These are phyloP conservation scores for Parauchenoglanis punctatus DNA, from an alignment of 2,797 vertebrate genomes.

Conservation along the genomic window DNA sequence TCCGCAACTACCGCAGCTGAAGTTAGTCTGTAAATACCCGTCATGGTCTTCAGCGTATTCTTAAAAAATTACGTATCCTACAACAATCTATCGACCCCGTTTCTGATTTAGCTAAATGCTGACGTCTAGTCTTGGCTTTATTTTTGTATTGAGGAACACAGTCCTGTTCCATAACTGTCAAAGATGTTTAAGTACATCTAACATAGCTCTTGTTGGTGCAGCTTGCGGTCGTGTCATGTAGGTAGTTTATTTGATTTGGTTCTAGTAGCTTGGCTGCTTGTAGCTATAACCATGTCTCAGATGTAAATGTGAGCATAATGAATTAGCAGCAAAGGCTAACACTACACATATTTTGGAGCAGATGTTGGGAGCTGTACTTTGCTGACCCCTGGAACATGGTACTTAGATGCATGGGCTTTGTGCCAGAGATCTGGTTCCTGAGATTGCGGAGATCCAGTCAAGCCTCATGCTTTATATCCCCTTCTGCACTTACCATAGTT, in stretches of 20 bases:
- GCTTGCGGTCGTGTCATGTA: neutral
- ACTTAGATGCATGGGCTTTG: slow-evolving; percentile 26
- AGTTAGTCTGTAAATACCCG: slow-evolving; percentile 31
- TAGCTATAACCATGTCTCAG: slow-evolving; percentile 18
- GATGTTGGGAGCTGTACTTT: slow-evolving; percentile 63
- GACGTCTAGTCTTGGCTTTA: slow-evolving; percentile 7
- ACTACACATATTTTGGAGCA: slow-evolving; percentile 61
- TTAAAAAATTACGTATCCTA: slow-evolving; percentile 3
- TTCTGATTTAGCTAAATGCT: neutral
- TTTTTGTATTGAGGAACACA: neutral
- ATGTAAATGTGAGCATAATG: neutral
- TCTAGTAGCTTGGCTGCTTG: slow-evolving; percentile 15
- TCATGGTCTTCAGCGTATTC: slow-evolving; percentile 16
- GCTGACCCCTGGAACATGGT: slow-evolving; percentile 60
- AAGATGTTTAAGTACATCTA: slow-evolving; percentile 19
- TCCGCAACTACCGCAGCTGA: slow-evolving; percentile 34
- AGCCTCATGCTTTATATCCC: slow-evolving; percentile 63
- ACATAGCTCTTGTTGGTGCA: neutral
- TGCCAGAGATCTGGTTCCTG: slow-evolving; percentile 51
- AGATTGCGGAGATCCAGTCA: slow-evolving; percentile 34
- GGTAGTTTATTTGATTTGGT: slow-evolving; percentile 29
- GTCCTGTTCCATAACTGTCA: slow-evolving; percentile 11
- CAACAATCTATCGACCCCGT: neutral
- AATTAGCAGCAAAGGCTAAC: slow-evolving; percentile 47
- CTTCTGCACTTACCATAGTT: slow-evolving; percentile 47